Evolutionary conservation across 2,113 vertebrate species (phyloP).

Genomic region (Rhinolophus ferrumequinum): DNA sequence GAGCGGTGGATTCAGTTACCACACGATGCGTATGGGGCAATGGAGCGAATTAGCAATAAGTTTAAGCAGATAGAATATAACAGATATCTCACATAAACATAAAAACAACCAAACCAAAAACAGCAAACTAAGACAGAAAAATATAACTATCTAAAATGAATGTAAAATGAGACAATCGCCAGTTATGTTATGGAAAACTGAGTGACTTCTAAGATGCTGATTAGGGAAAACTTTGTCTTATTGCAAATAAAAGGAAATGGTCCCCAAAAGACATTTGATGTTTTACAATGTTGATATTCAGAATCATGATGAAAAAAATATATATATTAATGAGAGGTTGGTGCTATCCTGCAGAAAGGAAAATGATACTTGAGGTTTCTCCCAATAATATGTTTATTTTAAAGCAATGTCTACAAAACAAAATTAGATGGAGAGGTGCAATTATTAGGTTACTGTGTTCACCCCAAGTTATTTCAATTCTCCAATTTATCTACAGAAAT

Average conservation of each 20-base stretch:
- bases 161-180: background rate
- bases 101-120: background rate
- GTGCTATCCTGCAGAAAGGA: background rate
- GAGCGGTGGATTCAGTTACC: background rate
- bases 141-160: background rate
- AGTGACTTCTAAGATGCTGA: background rate
- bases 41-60: background rate
- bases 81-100: background rate
- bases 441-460: background rate
- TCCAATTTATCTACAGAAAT: constrained; percentile 29
- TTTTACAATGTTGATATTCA: background rate
- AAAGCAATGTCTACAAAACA: background rate
- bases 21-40: background rate
- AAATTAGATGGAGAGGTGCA: background rate
- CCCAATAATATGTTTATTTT: background rate
- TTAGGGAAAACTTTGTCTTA: background rate
- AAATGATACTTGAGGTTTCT: background rate
- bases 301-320: background rate
- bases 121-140: background rate
- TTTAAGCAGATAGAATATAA: background rate
- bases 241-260: background rate
- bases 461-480: background rate
- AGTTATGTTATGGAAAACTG: background rate
- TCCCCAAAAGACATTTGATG: background rate
- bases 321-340: background rate